Evolutionary conservation across 2,113 vertebrate genomes (phyloP).

Genomic region (Hepsetus odoe): DNA sequence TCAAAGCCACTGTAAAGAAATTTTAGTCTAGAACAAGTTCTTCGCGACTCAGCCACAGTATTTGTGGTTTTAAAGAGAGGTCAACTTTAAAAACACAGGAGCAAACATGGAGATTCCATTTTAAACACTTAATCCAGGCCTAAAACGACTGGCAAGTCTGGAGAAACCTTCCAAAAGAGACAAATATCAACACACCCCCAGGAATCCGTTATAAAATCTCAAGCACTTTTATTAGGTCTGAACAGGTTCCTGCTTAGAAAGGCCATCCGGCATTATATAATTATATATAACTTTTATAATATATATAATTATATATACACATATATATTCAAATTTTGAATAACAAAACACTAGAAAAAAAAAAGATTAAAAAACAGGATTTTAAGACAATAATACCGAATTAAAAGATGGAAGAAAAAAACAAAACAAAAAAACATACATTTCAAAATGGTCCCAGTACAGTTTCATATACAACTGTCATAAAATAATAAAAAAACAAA

Average conservation of each 20-base stretch:
- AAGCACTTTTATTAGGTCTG: conserved; percentile 80
- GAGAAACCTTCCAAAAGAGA: neutral
- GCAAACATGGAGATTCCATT: too few relatives aligned
- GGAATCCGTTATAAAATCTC: conserved; percentile 68
- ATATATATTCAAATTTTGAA: conserved; percentile 77
- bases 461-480: conserved; percentile 71
- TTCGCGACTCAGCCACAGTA: too few relatives aligned
- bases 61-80: too few relatives aligned
- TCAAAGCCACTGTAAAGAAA: too few relatives aligned
- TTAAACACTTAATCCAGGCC: too few relatives aligned
- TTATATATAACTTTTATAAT: conserved; percentile 79
- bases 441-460: conserved; percentile 79
- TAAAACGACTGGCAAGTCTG: too few relatives aligned
- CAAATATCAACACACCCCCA: neutral
- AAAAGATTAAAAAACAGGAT: conserved; percentile 70
- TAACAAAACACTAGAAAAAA: conserved; percentile 74
- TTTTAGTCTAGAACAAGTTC: too few relatives aligned
- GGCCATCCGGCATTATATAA: conserved; percentile 79
- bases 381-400: conserved; percentile 72
- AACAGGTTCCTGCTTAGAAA: conserved; percentile 80
- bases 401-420: conserved; percentile 55
- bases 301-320: conserved; percentile 80
- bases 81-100: too few relatives aligned
- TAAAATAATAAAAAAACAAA: conserved; percentile 32
- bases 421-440: conserved; percentile 58